A percentile compares a stretch with the other conserved stretches of the same genome.
These are phyloP conservation scores for Phylloscopus collybita DNA, from an alignment of 2,797 vertebrate genomes.

Conservation along the genomic window DNA sequence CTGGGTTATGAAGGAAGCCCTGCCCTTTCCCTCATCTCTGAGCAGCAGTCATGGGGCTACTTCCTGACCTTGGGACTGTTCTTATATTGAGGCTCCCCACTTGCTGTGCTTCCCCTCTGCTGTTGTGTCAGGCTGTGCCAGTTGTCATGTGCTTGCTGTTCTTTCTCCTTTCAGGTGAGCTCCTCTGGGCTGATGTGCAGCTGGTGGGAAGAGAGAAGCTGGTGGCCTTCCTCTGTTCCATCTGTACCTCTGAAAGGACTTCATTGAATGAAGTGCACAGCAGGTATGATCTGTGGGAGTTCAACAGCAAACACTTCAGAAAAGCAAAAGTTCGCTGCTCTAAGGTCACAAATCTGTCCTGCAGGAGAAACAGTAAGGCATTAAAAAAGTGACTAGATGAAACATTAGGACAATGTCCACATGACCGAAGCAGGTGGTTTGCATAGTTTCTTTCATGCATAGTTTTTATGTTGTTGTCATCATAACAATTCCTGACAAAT, in stretches of 20 bases:
- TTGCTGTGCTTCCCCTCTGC: neutral
- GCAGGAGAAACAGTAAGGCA: neutral
- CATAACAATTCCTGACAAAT: neutral
- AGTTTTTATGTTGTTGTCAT: neutral
- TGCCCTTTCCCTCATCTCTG: neutral
- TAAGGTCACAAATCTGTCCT: neutral
- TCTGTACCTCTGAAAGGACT: neutral
- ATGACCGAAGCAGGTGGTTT: constrained; percentile 3
- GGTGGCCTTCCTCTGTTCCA: neutral
- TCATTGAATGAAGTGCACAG: rapidly evolving
- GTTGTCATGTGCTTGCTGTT: constrained; percentile 29
- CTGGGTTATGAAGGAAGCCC: neutral
- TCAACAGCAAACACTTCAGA: neutral
- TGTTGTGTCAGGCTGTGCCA: neutral
- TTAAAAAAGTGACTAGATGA: neutral
- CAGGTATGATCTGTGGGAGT: neutral
- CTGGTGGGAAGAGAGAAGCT: neutral
- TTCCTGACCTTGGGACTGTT: neutral
- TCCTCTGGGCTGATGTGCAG: neutral
- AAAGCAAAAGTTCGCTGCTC: neutral
- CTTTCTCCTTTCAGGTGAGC: neutral
- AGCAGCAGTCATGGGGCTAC: neutral
- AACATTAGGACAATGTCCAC: neutral
- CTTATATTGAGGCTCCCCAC: rapidly evolving
- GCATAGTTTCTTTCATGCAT: neutral